These are phyloP conservation scores for Syrphus vitripennis DNA, from an alignment of 2,888 invertebrate genomes.

Conservation along the genomic window DNA sequence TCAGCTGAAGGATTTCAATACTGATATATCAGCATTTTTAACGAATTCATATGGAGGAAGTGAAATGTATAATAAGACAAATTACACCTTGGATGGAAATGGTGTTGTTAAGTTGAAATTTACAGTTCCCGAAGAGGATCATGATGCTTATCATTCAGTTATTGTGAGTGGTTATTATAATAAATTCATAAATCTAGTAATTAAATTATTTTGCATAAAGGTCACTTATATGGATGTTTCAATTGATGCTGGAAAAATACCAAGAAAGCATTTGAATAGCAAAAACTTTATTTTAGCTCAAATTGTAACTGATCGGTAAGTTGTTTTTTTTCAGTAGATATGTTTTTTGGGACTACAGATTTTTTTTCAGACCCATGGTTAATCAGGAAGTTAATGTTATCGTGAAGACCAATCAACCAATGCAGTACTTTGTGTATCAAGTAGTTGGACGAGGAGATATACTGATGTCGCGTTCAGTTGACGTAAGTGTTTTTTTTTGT, in stretches of 20 bases:
- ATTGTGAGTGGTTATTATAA: conserved; percentile 76
- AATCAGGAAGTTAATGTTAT: conserved; percentile 89
- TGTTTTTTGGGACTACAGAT: not conserved
- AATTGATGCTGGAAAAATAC: conserved; percentile 78
- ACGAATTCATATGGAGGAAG: conserved; percentile 79
- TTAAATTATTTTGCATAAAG: conserved; percentile 81
- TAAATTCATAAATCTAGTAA: not conserved
- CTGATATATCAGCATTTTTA: conserved; percentile 82
- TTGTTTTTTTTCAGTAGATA: not conserved
- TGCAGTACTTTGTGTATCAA: conserved; percentile 90
- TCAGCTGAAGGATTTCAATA: conserved; percentile 84
- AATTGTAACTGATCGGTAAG: conserved; percentile 58
- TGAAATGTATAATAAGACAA: conserved; percentile 78
- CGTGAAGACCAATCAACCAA: conserved; percentile 89
- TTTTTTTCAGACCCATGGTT: conserved; percentile 82
- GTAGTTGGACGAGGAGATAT: conserved; percentile 94
- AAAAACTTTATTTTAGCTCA: conserved; percentile 70
- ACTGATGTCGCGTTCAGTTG: conserved; percentile 88
- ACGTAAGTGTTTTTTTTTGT: conserved; percentile 79
- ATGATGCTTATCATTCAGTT: conserved; percentile 78
- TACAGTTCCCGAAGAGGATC: conserved; percentile 78
- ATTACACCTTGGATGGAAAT: conserved; percentile 76
- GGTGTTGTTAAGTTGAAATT: conserved; percentile 79
- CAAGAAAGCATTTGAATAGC: conserved; percentile 77
- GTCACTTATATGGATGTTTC: conserved; percentile 90